These are phyloP conservation scores for Drosophila monieri DNA, from an alignment of 2,888 invertebrate genomes.

Conservation along the genomic window DNA sequence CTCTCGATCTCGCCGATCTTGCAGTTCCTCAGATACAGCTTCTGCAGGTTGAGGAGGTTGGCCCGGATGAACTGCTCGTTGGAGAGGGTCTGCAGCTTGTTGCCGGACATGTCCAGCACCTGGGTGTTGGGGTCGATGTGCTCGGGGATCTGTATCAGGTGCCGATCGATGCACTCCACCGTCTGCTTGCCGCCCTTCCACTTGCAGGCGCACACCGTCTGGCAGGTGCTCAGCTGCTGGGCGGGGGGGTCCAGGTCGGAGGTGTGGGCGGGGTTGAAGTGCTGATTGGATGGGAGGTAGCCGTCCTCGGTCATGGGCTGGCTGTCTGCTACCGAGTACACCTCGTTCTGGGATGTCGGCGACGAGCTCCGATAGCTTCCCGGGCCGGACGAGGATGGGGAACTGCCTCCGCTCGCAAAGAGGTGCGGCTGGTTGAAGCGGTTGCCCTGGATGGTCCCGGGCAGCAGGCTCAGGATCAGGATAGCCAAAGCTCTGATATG, in stretches of 20 bases:
- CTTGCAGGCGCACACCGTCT: conserved; percentile 93
- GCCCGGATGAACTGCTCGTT: conserved; percentile 92
- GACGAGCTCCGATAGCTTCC: conserved; percentile 26
- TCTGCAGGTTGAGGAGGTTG: conserved; percentile 93
- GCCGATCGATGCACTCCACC: conserved; percentile 94
- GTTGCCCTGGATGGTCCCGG: conserved; percentile 32
- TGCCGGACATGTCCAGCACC: conserved; percentile 94
- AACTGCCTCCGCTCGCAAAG: conserved; percentile 57
- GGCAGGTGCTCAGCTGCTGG: conserved; percentile 83
- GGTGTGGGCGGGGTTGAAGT: conserved; percentile 46
- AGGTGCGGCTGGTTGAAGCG: conserved; percentile 64
- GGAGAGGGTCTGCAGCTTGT: conserved; percentile 92
- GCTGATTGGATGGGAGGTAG: conserved; percentile 55
- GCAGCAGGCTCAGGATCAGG: conserved; percentile 48
- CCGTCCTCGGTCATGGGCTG: conserved; percentile 81
- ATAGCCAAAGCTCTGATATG: conserved; percentile 36
- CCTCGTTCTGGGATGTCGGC: conserved; percentile 68
- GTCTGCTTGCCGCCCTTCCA: conserved; percentile 98
- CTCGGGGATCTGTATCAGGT: conserved; percentile 92
- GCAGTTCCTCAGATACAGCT: conserved; percentile 92
- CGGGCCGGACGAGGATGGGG: conserved; percentile 13
- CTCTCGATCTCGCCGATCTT: conserved; percentile 93
- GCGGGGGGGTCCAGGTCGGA: conserved; percentile 54
- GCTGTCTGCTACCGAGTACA: conserved; percentile 77
- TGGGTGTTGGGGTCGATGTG: conserved; percentile 95